Evolutionary conservation across 2,888 invertebrate genomes (phyloP), one percentile per base, ranked within the genome.

Genomic region (Acheta domesticus): DNA sequence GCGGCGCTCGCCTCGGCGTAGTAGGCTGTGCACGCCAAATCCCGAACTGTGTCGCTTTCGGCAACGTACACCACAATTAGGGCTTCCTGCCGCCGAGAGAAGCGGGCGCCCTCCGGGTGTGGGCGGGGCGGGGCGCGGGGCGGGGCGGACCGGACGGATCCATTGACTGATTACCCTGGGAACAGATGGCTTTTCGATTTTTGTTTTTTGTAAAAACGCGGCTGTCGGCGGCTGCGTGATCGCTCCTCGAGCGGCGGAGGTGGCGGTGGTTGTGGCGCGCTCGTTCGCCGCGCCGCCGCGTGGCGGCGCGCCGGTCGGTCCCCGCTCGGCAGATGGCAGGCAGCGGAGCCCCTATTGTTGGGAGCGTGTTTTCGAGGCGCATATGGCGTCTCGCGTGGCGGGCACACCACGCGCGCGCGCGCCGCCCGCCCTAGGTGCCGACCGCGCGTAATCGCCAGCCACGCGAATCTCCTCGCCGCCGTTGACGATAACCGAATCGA

Each of bases 351-450:
- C 62, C 62, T 62, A 62, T 62, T 62, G 62, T 62, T 62, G 62
- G 62, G n/a, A 62, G 62, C 62, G 62, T 62, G 62, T 62, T 62
- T 62, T 62, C 62, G 16, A 62, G n/a, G 62, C 62, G 62, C 62
- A 62, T 62, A 62, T 62, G 62, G 62, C 62, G 62, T n/a, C 62
- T 62, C n/a, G 62, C n/a, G 62, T n/a, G 14, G 62, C 62, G n/a
- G 62, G 14, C 62, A 62, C 62, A 16, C 62, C 62, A 16, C 14
- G 62, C 62, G 62, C 62, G 62, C 62, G 62, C 62, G n/a, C n/a
- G n/a, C n/a, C n/a, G n/a, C n/a, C n/a, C n/a, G 12, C 16, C 62
- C 14, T 62, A 62, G 8, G 62, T 62, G 14, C n/a, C 36, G 36
- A 8, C 8, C 62, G 8, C 62, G 62, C 62, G 62, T 62, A 14